Percentiles rank a stretch among this genome's conserved stretches.
Evolutionary conservation across 2,797 vertebrate genomes (phyloP).

Genomic region (Pyrocephalus nanus): DNA sequence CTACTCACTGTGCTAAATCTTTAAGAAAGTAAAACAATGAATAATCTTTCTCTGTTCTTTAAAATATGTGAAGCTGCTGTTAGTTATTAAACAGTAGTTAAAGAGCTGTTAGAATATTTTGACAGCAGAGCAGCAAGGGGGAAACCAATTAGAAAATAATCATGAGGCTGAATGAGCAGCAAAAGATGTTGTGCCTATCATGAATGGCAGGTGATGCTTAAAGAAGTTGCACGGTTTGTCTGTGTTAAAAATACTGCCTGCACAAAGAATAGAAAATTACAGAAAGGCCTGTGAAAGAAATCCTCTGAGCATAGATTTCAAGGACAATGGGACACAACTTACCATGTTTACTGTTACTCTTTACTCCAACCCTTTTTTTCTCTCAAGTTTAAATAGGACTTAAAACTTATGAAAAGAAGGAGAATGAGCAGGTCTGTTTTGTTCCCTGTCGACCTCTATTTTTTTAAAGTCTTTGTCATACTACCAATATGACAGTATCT

Average conservation of each 20-base stretch:
- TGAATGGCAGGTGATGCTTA: conserved; percentile 15
- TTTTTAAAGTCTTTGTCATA: neutral
- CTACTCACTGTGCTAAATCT: conserved; percentile 10
- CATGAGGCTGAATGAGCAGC: neutral
- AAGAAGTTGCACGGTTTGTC: neutral
- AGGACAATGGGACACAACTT: neutral
- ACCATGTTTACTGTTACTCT: neutral
- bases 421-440: neutral
- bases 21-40: conserved; percentile 8
- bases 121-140: neutral
- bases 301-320: neutral
- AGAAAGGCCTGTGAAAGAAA: neutral
- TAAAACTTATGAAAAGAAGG: neutral
- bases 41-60: neutral
- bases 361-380: neutral
- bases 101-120: conserved; percentile 35
- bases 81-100: conserved; percentile 45
- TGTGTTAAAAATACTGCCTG: neutral
- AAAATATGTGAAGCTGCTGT: conserved; percentile 7
- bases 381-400: neutral
- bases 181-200: neutral
- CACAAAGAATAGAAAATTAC: neutral
- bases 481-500: neutral
- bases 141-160: conserved; percentile 43
- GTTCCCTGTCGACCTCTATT: neutral